Conservation (phyloP, 2,113 vertebrate species). For the Eira barbara region DNA sequence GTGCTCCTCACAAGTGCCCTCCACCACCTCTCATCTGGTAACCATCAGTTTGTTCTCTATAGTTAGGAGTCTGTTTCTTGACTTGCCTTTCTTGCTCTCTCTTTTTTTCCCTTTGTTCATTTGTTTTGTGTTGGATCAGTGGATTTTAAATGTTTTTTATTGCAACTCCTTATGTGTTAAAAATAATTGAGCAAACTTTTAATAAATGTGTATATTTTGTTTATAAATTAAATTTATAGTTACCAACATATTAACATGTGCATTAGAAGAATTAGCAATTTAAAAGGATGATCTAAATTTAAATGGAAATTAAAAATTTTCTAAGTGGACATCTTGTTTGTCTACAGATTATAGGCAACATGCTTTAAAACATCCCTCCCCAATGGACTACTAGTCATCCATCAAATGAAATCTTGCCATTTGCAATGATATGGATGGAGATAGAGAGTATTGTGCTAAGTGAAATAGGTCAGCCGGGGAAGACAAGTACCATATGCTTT, state of each 20-base stretch:
- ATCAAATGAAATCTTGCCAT: too few species aligned
- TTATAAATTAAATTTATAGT: neutral
- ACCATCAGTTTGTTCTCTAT: neutral
- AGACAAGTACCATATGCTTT: too few species aligned
- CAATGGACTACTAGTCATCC: too few species aligned
- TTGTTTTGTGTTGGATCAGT: neutral
- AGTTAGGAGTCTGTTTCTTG: neutral
- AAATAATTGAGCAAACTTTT: neutral
- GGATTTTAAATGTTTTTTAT: neutral
- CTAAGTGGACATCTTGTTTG: neutral
- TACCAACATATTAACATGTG: neutral
- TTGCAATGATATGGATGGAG: too few species aligned
- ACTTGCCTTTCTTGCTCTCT: neutral
- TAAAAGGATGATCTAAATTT: neutral
- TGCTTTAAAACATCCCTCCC: neutral
- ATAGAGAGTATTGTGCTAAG: too few species aligned
- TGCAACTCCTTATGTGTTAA: neutral
- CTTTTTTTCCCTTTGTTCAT: neutral
- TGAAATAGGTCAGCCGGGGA: too few species aligned
- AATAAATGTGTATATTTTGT: neutral
- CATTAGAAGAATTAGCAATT: neutral
- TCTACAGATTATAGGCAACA: neutral
- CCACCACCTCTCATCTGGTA: neutral
- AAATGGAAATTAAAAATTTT: neutral
- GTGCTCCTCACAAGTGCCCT: neutral